These are phyloP conservation scores for Machimus atricapillus DNA, from an alignment of 2,888 invertebrate genomes.

Conservation along the genomic window DNA sequence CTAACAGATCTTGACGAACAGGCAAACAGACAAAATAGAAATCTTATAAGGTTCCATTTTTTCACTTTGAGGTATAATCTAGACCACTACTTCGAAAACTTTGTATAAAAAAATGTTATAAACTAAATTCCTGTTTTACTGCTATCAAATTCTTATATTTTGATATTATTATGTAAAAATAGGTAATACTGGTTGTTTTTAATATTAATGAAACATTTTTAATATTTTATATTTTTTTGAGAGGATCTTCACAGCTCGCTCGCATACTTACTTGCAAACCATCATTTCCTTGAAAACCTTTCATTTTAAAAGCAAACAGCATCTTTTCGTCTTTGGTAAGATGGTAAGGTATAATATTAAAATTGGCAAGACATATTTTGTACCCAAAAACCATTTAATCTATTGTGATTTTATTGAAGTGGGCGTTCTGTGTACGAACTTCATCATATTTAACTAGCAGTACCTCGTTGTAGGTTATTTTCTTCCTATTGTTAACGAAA, in stretches of 20 bases:
- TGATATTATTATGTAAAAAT: no score
- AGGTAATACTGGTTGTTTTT: background rate
- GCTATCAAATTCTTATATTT: no score
- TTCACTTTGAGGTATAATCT: no score
- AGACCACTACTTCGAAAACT: no score
- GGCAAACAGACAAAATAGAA: no score
- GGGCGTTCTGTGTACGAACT: background rate
- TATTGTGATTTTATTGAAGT: background rate
- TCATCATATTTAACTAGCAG: background rate
- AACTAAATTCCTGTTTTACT: no score
- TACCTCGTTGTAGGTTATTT: background rate
- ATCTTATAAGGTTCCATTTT: no score
- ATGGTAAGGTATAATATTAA: background rate
- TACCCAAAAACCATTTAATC: background rate
- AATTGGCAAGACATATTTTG: background rate
- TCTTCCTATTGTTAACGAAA: background rate
- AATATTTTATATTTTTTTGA: background rate
- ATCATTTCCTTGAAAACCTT: background rate
- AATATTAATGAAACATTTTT: background rate
- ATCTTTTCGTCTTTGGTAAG: background rate
- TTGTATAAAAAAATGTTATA: no score
- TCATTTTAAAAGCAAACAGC: background rate
- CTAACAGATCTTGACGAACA: no score
- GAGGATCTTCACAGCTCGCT: background rate
- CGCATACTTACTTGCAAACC: background rate